Conservation (phyloP, 1,140 invertebrate genomes). For the Thaumetopoea pityocampa region DNA sequence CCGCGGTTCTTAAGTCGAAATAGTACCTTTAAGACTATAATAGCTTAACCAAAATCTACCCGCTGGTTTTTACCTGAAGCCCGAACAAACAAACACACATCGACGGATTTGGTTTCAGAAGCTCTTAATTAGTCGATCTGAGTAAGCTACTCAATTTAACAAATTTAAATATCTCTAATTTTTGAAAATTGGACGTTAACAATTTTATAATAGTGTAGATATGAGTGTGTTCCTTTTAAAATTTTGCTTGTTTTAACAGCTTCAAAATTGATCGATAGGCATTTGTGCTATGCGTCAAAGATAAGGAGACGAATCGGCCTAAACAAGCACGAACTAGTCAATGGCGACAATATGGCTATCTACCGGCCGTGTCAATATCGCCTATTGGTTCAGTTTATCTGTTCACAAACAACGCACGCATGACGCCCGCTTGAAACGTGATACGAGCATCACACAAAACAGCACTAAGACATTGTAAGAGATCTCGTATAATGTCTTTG, state of each 20-base stretch:
- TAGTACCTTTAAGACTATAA: too few relatives aligned
- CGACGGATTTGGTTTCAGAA: too few relatives aligned
- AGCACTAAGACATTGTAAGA: background rate
- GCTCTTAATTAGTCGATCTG: too few relatives aligned
- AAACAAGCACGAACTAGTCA: constrained; percentile 45
- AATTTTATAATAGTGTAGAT: too few relatives aligned
- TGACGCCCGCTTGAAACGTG: constrained; percentile 2
- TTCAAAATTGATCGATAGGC: background rate
- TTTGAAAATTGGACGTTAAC: too few relatives aligned
- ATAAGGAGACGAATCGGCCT: constrained; percentile 45
- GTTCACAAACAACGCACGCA: constrained; percentile 31
- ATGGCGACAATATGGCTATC: constrained; percentile 52
- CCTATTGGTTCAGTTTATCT: constrained; percentile 66
- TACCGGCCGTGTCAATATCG: constrained; percentile 36
- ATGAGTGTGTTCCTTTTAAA: too few relatives aligned
- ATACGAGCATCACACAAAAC: background rate
- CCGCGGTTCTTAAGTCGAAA: too few relatives aligned
- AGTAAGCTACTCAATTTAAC: too few relatives aligned
- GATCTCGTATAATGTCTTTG: background rate
- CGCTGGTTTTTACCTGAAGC: too few relatives aligned
- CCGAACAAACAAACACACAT: too few relatives aligned
- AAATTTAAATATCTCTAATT: too few relatives aligned
- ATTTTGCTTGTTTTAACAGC: background rate
- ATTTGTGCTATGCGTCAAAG: constrained; percentile 18
- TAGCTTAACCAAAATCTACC: too few relatives aligned